Evolutionary conservation across 2,113 vertebrate species (phyloP).

Genomic region (Gavialis gangeticus): DNA sequence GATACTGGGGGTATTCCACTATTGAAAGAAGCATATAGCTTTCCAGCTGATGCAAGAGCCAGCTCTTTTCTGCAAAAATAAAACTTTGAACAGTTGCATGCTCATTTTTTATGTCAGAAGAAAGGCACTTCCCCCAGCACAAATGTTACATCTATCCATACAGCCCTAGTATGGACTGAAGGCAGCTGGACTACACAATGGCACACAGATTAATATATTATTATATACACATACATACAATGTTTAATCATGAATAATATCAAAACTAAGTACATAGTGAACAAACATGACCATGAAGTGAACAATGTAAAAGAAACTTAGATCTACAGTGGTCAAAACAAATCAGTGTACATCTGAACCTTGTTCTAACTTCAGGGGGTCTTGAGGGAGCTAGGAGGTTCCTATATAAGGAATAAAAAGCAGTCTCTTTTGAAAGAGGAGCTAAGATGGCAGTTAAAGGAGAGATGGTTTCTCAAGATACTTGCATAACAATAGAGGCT

Average conservation of each 20-base stretch:
- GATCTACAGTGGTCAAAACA: background rate
- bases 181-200: background rate
- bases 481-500: background rate
- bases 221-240: background rate
- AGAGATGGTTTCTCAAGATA: background rate
- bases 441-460: accelerated
- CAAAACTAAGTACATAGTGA: background rate
- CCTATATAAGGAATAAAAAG: background rate
- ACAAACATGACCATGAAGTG: background rate
- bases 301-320: background rate
- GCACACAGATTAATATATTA: background rate
- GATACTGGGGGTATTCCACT: background rate
- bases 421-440: accelerated
- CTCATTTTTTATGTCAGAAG: too few species aligned
- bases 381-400: background rate
- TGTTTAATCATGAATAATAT: background rate
- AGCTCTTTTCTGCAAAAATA: too few species aligned
- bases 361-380: background rate
- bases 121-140: background rate
- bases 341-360: accelerated
- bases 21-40: background rate
- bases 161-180: background rate
- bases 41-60: too few species aligned
- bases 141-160: background rate
- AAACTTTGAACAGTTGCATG: too few species aligned